Base-by-base conservation (phyloP, 2,797 vertebrate species). In the Numenius phaeopus region DNA sequence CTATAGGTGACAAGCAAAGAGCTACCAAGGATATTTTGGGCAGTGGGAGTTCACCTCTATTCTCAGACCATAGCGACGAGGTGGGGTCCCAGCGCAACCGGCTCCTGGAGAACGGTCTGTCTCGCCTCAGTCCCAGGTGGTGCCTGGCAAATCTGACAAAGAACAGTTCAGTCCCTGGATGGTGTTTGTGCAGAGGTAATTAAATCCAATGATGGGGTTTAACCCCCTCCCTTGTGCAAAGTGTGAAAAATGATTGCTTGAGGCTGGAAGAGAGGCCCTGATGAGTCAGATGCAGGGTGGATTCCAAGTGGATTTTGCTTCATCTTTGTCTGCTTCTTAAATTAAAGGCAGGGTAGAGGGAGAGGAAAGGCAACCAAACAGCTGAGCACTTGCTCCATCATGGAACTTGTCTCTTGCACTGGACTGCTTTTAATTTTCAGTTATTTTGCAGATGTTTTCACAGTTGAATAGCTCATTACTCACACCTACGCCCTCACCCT, bases 401-500 rank as follows among this genome's bases (percentile, higher is more conserved):
- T 87, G 50, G 61, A 87, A 54, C 34, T 72, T 73, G 6, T 15
- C 18, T 86, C n/a, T 91, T 1, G 1, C 47, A 22, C 49, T 4
- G 3, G 71, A 58, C 59, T 92, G 67, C 42, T 29, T 81, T 84
- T 87, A 81, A 47, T 61, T 94, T 92, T 83, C 9, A 9, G 61
- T 91, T 49, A 32, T 72, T 85, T 90, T 80, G 75, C 95, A 97
- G 75, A 50, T 88, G 80, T 92, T 82, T 89, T 78, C 47, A 46
- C 30, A 83, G 65, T 55, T 44, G 26, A 85, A 18, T 24, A 87
- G 40, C 61, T 89, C 71, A 71, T 96, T 76, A 42, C 40, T 96
- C 39, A 2, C 71, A 72, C 70, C 49, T 80, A 24, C 0, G 2
- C 34, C 69, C 40, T 78, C 30, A 5, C 73, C 46, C n/a, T 55